Evolutionary conservation across 2,113 vertebrate species (phyloP).

Genomic region (Colius striatus): DNA sequence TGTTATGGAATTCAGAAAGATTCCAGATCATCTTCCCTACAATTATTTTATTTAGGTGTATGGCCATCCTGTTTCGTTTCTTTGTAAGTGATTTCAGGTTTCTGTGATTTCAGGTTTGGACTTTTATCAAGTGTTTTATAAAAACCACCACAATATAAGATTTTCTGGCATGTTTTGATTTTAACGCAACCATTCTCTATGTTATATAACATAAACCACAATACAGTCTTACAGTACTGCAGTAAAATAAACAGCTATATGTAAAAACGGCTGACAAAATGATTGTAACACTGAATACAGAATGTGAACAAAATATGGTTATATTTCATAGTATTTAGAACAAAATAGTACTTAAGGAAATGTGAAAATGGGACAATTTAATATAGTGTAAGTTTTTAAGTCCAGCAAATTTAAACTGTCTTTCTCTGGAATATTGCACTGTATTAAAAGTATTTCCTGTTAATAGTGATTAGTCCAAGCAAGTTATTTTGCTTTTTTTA

Average conservation of each 20-base stretch:
- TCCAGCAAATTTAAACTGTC: neutral
- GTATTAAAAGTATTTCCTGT: neutral
- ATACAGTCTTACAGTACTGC: neutral
- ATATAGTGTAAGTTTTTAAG: neutral
- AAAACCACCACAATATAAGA: neutral
- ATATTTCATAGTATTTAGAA: neutral
- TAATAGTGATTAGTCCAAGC: neutral
- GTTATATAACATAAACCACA: neutral
- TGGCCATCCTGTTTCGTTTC: neutral
- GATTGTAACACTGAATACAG: neutral
- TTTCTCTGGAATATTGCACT: neutral
- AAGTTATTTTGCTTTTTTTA: neutral
- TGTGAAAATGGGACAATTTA: neutral
- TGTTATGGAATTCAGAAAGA: neutral
- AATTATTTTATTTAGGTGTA: neutral
- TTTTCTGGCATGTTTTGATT: neutral
- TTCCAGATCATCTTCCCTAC: neutral
- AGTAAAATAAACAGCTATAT: neutral
- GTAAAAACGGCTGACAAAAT: neutral
- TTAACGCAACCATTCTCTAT: neutral
- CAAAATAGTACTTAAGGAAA: neutral
- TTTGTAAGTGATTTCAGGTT: neutral
- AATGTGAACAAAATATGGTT: neutral
- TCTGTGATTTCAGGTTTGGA: neutral
- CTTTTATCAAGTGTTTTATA: neutral